Base-by-base conservation (phyloP, 2,113 vertebrate species). In the Caranx ignobilis region DNA sequence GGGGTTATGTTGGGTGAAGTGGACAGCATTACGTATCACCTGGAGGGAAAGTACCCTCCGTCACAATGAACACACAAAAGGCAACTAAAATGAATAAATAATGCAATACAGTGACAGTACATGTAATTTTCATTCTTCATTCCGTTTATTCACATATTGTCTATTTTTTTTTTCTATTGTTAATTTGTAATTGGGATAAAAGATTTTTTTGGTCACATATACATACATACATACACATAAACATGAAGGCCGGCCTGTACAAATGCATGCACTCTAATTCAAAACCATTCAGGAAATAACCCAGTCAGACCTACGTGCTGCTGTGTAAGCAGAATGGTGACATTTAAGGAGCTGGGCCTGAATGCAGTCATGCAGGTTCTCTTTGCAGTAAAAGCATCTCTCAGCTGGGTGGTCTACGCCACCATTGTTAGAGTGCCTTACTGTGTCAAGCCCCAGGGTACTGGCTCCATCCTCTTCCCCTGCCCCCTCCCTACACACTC, bases 351-450 rank as follows among this genome's bases (percentile, higher is more conserved):
- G 76, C 39, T 11, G 67, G 43, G 55, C 34, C 69, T 88, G 59
- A 84, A 83, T 39, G 81, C 82, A 82, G 50, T 83, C 78, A 81
- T 74, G 84, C 85, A 75, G 85, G 71, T 86, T 75, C 48, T 73
- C 70, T 87, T 80, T 82, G 83, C 82, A 71, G 66, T 84, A 85
- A 89, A 89, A 90, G 87, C 91, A 76, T 86, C 87, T 86, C 79
- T 87, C 78, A 75, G 79, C 71, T 21, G 60, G 80, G 80, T 87
- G 84, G 88, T 81, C 81, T 35, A n/a, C 56, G 54, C 75, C 81
- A 77, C 81, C 78, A 84, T 87, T 87, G 91, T 92, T 80, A 87
- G 87, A 90, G 79, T 83, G 81, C 83, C 76, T 87, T 41, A 59
- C 72, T 85, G 62, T 65, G 61, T 82, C 86, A 78, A 74, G 84